Conservation (phyloP, 2,888 invertebrate genomes). For the Drosophila mayaguana region DNA sequence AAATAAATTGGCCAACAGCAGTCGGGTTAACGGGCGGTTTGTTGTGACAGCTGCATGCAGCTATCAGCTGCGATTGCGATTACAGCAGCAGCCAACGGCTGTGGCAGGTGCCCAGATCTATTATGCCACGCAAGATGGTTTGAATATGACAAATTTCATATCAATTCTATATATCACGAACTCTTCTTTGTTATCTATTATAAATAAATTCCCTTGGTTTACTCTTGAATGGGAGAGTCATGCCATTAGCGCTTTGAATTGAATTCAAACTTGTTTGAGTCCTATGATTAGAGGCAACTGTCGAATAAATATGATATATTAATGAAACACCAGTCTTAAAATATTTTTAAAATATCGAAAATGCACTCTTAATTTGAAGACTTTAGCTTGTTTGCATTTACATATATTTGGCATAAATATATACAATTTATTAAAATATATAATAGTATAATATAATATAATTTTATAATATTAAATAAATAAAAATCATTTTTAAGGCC, state of each 20-base stretch:
- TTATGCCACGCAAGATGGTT: no score
- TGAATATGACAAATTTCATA: not conserved
- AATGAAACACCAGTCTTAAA: not conserved
- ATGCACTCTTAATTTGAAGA: no score
- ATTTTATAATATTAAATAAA: no score
- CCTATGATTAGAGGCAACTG: not conserved
- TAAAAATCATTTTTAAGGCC: no score
- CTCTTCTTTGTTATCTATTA: no score
- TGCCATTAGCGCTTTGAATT: not conserved
- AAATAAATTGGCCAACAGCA: constrained; percentile 62
- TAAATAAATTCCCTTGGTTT: not conserved
- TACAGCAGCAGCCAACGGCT: constrained; percentile 1
- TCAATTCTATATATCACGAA: not conserved
- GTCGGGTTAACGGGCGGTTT: constrained; percentile 55
- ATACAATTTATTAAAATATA: no score
- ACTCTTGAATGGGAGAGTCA: not conserved
- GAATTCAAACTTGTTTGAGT: not conserved
- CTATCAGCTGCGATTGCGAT: constrained; percentile 42
- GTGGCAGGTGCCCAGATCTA: constrained; percentile 12
- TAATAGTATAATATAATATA: no score
- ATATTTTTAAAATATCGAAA: no score
- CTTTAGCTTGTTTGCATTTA: no score
- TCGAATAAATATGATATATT: not conserved
- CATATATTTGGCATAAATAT: no score
- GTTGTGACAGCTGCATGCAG: constrained; percentile 66